These are phyloP conservation scores for Forpus xanthops DNA, from an alignment of 2,797 vertebrate species.

Conservation along the genomic window DNA sequence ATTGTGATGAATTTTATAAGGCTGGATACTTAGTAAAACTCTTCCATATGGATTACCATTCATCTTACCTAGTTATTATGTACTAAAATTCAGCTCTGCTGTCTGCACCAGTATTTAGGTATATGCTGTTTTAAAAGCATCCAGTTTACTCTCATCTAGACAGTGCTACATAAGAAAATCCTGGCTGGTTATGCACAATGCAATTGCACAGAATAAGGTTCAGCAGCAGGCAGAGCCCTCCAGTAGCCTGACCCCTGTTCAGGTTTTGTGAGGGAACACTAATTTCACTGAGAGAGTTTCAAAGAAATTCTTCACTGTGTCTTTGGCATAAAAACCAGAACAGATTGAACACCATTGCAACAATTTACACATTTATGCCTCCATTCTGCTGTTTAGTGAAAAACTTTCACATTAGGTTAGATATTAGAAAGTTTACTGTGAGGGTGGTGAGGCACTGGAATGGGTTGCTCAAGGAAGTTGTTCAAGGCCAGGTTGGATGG, in stretches of 20 bases:
- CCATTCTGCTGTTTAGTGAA: neutral
- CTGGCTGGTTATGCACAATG: neutral
- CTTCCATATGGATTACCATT: neutral
- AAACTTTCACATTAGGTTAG: neutral
- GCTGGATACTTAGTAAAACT: neutral
- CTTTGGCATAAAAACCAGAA: neutral
- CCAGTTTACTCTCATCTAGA: neutral
- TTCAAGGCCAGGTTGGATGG: neutral
- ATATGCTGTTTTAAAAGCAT: neutral
- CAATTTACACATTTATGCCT: neutral
- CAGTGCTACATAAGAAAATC: slow-evolving; percentile 27
- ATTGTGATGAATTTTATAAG: neutral
- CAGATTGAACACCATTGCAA: neutral
- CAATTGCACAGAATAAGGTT: slow-evolving; percentile 24
- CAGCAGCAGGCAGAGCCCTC: neutral
- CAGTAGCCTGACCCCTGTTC: neutral
- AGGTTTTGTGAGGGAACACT: neutral
- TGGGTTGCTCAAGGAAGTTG: neutral
- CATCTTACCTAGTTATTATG: neutral
- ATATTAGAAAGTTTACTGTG: neutral
- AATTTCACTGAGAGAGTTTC: neutral
- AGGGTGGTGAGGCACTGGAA: neutral
- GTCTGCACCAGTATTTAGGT: neutral
- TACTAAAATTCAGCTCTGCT: neutral
- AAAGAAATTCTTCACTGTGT: neutral